Percentiles rank a stretch among this genome's conserved stretches.
phyloP scores from a whole-genome alignment of 2,113 vertebrate genomes.

The Melospiza melodia region DNA sequence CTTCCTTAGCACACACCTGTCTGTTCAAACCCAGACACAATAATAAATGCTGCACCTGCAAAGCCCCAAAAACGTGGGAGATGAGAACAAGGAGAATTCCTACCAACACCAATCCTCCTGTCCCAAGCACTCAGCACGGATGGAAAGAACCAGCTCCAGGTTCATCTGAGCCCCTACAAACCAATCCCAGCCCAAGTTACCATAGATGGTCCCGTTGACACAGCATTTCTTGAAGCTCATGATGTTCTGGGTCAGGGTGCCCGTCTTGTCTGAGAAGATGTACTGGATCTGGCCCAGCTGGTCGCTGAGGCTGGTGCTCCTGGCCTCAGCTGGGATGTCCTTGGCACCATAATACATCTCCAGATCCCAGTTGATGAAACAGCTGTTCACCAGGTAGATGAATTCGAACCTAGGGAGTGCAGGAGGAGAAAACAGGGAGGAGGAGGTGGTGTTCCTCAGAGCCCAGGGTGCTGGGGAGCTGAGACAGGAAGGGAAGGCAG shows the following conservation, averaged over 20 bases:
- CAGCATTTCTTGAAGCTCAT: slow-evolving; percentile 94
- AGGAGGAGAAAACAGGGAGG: neutral
- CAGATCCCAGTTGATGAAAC: slow-evolving; percentile 89
- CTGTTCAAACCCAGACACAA: neutral
- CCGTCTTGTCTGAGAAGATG: slow-evolving; percentile 94
- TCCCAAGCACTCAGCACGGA: neutral
- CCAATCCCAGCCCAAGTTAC: slow-evolving; percentile 42
- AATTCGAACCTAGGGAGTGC: slow-evolving; percentile 78
- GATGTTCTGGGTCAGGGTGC: slow-evolving; percentile 91
- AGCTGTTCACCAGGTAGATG: slow-evolving; percentile 88
- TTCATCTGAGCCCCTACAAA: neutral
- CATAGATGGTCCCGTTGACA: slow-evolving; percentile 81
- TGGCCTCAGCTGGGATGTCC: slow-evolving; percentile 80
- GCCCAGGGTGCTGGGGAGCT: neutral
- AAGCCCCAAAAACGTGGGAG: no score
- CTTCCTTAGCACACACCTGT: neutral
- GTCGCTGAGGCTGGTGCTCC: slow-evolving; percentile 86
- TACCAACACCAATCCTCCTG: neutral
- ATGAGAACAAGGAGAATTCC: neutral
- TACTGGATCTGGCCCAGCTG: slow-evolving; percentile 92
- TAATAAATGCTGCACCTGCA: neutral
- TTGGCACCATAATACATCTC: slow-evolving; percentile 79
- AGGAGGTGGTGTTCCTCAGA: neutral
- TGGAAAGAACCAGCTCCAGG: neutral
- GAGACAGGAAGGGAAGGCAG: neutral